phyloP scores from a whole-genome alignment of 2,888 invertebrate genomes.

The Corbicula japonica region DNA sequence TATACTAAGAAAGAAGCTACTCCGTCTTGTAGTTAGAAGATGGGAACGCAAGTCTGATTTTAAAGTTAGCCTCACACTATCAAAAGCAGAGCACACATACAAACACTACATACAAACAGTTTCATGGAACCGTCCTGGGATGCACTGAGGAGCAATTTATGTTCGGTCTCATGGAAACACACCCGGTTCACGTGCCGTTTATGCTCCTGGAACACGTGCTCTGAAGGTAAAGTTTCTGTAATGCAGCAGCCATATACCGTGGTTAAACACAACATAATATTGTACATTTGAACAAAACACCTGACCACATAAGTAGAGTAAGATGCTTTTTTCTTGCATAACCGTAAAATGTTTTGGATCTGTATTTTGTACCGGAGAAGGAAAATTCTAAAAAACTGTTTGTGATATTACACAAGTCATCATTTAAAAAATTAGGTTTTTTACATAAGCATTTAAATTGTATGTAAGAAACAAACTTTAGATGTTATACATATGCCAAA shows the following conservation, averaged over 20 bases:
- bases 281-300: not conserved
- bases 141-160: conserved; percentile 93
- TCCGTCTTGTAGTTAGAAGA: too few relatives aligned
- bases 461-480: too few relatives aligned
- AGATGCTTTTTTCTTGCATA: not conserved
- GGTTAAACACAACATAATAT: not conserved
- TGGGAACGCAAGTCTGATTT: too few relatives aligned
- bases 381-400: too few relatives aligned
- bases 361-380: too few relatives aligned
- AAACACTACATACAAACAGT: conserved; percentile 91
- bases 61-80: too few relatives aligned
- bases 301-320: not conserved
- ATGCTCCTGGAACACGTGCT: conserved; percentile 94
- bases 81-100: too few relatives aligned
- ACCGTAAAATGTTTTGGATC: not conserved
- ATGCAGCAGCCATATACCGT: not conserved
- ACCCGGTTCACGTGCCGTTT: conserved; percentile 97
- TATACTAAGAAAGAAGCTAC: too few relatives aligned
- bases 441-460: too few relatives aligned
- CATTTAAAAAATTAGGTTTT: too few relatives aligned
- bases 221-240: conserved; percentile 72
- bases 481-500: too few relatives aligned
- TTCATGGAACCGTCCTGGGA: conserved; percentile 99
- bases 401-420: too few relatives aligned
- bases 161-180: conserved; percentile 82